These are phyloP conservation scores for Trematomus loennbergii DNA, from an alignment of 2,113 vertebrate species.

Conservation along the genomic window DNA sequence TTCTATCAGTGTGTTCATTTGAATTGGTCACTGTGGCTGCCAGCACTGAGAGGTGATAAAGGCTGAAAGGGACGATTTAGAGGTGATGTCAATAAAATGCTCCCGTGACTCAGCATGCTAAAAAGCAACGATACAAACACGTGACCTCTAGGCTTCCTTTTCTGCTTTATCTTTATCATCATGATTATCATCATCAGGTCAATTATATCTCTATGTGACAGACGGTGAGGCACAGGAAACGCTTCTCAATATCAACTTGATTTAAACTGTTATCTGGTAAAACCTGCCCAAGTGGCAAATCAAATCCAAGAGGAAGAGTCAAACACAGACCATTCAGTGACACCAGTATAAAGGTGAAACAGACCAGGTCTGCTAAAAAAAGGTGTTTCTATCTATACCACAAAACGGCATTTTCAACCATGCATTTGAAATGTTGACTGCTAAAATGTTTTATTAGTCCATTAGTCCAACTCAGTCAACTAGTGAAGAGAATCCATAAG, in stretches of 20 bases:
- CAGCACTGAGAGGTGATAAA: slow-evolving; percentile 50
- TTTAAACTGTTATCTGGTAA: not conserved
- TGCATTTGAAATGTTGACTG: too few relatives aligned
- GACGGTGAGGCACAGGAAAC: not conserved
- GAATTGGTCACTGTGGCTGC: slow-evolving; percentile 40
- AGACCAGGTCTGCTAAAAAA: too few relatives aligned
- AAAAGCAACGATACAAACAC: slow-evolving; percentile 12
- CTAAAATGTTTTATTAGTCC: too few relatives aligned
- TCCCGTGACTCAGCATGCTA: not conserved
- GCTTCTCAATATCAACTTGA: not conserved
- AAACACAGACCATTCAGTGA: not conserved
- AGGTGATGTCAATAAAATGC: not conserved
- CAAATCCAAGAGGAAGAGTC: not conserved
- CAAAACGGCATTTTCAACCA: too few relatives aligned
- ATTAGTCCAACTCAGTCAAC: too few relatives aligned
- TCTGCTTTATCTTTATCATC: slow-evolving; percentile 18
- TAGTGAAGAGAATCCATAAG: too few relatives aligned
- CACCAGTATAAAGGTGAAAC: not conserved
- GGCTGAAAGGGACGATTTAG: slow-evolving; percentile 32
- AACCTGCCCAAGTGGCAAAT: not conserved
- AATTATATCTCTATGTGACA: slow-evolving; percentile 14
- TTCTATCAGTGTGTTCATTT: slow-evolving; percentile 65
- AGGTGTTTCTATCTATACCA: too few relatives aligned
- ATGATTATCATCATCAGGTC: slow-evolving; percentile 14
- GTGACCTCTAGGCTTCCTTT: slow-evolving; percentile 7